Percentiles rank a stretch among this genome's conserved stretches.
Evolutionary conservation across 2,888 invertebrate species (phyloP).

Genomic region (Aphelenchoides bicaudatus): DNA sequence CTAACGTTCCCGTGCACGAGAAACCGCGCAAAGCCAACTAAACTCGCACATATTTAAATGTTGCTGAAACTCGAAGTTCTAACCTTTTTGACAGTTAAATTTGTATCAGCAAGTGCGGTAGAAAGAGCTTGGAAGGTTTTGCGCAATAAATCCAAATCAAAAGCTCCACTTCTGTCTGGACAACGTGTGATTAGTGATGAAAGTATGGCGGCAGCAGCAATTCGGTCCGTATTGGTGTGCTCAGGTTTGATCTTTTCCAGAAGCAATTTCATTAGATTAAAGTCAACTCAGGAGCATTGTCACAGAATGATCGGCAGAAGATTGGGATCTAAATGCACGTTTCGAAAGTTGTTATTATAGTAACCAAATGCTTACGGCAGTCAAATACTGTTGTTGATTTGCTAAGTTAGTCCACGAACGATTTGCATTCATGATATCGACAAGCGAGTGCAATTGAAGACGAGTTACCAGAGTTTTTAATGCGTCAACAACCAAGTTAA

Average conservation of each 20-base stretch:
- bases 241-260: constrained; percentile 20
- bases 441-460: constrained; percentile 36
- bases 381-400: constrained; percentile 43
- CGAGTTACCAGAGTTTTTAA: constrained; percentile 33
- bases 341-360: not conserved
- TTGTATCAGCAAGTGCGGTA: constrained; percentile 27
- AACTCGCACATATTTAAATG: constrained; percentile 1
- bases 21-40: constrained; percentile 36
- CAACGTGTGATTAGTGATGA: constrained; percentile 47
- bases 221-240: constrained; percentile 43
- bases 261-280: constrained; percentile 25
- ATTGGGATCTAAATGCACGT: constrained; percentile 28
- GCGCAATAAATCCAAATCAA: constrained; percentile 34
- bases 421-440: constrained; percentile 55
- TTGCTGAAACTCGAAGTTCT: not conserved
- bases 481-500: constrained; percentile 31
- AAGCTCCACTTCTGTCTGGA: constrained; percentile 43
- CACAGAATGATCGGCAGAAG: constrained; percentile 27
- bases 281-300: constrained; percentile 14
- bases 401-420: constrained; percentile 54
- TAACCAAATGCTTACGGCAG: constrained; percentile 34
- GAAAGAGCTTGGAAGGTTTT: constrained; percentile 26
- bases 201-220: constrained; percentile 46
- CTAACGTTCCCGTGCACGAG: constrained; percentile 24
- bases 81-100: constrained; percentile 33